Evolutionary conservation across 2,888 invertebrate species (phyloP).

Genomic region (Xestia c-nigrum): DNA sequence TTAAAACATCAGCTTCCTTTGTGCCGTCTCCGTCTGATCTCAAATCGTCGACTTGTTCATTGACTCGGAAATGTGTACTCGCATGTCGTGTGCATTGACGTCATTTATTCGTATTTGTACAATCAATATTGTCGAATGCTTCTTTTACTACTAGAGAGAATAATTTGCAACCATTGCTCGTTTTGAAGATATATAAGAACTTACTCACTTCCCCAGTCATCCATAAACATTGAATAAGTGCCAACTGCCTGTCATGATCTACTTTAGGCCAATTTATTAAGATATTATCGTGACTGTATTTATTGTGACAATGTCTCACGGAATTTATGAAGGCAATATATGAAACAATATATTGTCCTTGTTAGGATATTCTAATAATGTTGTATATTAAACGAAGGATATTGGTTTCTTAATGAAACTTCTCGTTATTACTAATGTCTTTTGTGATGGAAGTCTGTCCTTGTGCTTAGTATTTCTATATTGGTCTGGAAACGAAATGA

Average conservation of each 20-base stretch:
- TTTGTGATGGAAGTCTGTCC: slow-evolving; percentile 6
- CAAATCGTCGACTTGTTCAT: slow-evolving; percentile 57
- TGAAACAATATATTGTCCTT: not conserved
- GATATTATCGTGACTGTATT: slow-evolving; percentile 12
- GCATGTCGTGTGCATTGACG: slow-evolving; percentile 52
- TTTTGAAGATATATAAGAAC: slow-evolving; percentile 2
- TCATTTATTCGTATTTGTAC: slow-evolving; percentile 51
- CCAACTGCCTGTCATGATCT: slow-evolving; percentile 15
- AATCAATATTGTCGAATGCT: slow-evolving; percentile 43
- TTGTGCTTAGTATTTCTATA: slow-evolving; percentile 26
- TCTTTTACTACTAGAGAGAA: not conserved
- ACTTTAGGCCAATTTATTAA: slow-evolving; percentile 27
- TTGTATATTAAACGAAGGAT: slow-evolving; percentile 14
- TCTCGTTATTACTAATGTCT: slow-evolving; percentile 23
- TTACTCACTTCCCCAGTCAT: slow-evolving; percentile 17
- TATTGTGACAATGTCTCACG: slow-evolving; percentile 11
- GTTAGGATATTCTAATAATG: slow-evolving; percentile 25
- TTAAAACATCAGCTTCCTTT: slow-evolving; percentile 63
- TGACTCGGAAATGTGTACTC: slow-evolving; percentile 61
- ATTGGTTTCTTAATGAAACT: slow-evolving; percentile 19
- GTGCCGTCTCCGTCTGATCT: slow-evolving; percentile 57
- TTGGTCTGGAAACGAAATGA: slow-evolving; percentile 15
- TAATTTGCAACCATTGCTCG: slow-evolving; percentile 30
- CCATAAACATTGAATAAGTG: slow-evolving; percentile 32
- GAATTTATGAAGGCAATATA: slow-evolving; percentile 9